Base-by-base conservation (phyloP, 2,113 vertebrate species). In the Pelecanoides urinatrix region DNA sequence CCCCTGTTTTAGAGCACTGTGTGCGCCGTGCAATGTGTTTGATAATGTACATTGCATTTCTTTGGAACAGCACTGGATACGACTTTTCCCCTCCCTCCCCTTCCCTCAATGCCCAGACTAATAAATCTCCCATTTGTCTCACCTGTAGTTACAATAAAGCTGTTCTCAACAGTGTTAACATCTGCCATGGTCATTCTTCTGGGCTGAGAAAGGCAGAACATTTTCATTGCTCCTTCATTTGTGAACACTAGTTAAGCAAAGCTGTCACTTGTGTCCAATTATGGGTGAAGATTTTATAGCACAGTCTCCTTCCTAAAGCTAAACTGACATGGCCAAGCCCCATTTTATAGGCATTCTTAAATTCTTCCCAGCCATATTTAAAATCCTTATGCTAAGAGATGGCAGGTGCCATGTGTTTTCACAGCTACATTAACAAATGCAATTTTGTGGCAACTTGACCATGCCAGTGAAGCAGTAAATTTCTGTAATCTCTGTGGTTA, bases 391-490 rank as follows among this genome's bases (percentile, higher is more conserved):
- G 68, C 65, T 94, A 44, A 38, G 87, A 56, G 74, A 88, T 91
- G 88, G 83, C 96, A 95, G 77, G 68, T 90, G 95, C 87, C 93
- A 77, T 97, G 95, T 96, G 96, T 96, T 97, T 97, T 95, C 95
- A 92, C 94, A 93, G 86, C 66, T 92, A 84, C 81, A 44, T 90
- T 97, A 95, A 90, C 92, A 96, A 96, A 97, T 90, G 89, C 90
- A 92, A 96, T 97, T 95, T 95, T 97, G 93, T 96, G 94, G 86
- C 87, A 94, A 95, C 93, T 94, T 95, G 93, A 94, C 94, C 93
- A 73, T 13, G 21, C 58, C 91, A 96, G 71, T 86, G 95, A 96
- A 95, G 96, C 93, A 96, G 87, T 79, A 95, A 94, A 95, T 96
- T 96, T 97, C 89, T 96, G 81, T 91, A 95, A 95, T 96, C 96